phyloP scores from a whole-genome alignment of 1,140 invertebrate species.

The Steinernema feltiae region DNA sequence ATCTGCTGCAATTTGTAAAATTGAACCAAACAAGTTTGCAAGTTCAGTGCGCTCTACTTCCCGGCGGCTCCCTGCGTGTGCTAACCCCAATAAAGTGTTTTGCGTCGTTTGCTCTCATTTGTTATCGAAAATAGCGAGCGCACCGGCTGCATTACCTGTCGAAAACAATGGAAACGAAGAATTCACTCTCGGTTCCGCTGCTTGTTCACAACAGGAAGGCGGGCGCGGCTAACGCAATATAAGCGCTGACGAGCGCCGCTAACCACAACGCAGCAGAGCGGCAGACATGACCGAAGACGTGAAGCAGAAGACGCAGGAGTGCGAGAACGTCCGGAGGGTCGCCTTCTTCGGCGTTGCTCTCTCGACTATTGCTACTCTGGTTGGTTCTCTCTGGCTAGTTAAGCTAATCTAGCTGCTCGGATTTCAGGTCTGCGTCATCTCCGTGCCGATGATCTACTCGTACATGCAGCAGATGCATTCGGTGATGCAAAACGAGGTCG shows the following conservation, averaged over 20 bases:
- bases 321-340: constrained; percentile 17
- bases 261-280: not conserved
- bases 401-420: not conserved
- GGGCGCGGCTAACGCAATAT: not conserved
- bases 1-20: too few relatives aligned
- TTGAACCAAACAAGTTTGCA: too few relatives aligned
- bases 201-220: not conserved
- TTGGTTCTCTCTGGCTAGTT: not conserved
- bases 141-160: not conserved
- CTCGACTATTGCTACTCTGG: constrained; percentile 46
- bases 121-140: too few relatives aligned
- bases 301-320: not conserved
- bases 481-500: constrained; percentile 39
- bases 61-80: too few relatives aligned
- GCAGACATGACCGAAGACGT: not conserved
- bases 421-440: constrained; percentile 39
- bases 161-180: not conserved
- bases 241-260: not conserved
- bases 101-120: too few relatives aligned
- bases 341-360: constrained; percentile 49
- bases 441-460: constrained; percentile 47
- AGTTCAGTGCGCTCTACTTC: too few relatives aligned
- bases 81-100: too few relatives aligned
- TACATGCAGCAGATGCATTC: constrained; percentile 46
- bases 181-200: constrained; percentile 11